Evolutionary conservation across 2,113 vertebrate species (phyloP).

Genomic region (Channa argus): DNA sequence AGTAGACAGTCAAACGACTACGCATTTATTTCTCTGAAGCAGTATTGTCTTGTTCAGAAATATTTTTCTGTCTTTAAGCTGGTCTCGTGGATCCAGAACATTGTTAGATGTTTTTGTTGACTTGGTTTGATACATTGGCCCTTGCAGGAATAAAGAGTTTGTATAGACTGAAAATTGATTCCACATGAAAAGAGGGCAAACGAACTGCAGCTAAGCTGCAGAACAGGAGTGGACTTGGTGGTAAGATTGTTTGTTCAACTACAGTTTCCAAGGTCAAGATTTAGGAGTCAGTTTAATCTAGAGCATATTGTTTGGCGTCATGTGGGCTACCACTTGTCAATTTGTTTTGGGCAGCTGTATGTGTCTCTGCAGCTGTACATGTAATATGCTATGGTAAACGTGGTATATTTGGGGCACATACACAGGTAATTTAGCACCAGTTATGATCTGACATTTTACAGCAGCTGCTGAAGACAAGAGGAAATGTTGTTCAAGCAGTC

Average conservation of each 20-base stretch:
- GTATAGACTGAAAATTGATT: too few relatives aligned
- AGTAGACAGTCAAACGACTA: background rate
- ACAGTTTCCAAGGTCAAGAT: background rate
- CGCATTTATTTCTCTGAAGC: background rate
- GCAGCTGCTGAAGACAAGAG: conserved; percentile 26
- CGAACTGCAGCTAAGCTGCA: too few relatives aligned
- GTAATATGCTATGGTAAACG: background rate
- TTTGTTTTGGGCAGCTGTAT: too few relatives aligned
- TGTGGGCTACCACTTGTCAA: background rate
- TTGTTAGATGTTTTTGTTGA: too few relatives aligned
- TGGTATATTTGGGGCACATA: background rate
- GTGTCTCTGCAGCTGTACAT: background rate
- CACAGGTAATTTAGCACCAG: background rate
- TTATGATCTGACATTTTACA: conserved; percentile 42
- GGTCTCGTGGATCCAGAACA: too few relatives aligned
- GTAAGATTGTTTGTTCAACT: background rate
- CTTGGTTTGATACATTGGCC: too few relatives aligned
- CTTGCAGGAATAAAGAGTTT: too few relatives aligned
- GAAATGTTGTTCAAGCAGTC: conserved; percentile 50
- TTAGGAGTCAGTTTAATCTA: background rate
- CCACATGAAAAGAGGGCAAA: too few relatives aligned
- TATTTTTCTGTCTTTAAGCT: too few relatives aligned
- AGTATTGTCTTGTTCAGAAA: background rate
- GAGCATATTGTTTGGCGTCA: background rate
- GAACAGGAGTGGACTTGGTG: background rate